phyloP scores from a whole-genome alignment of 2,888 invertebrate species.

The Mystacides longicornis region DNA sequence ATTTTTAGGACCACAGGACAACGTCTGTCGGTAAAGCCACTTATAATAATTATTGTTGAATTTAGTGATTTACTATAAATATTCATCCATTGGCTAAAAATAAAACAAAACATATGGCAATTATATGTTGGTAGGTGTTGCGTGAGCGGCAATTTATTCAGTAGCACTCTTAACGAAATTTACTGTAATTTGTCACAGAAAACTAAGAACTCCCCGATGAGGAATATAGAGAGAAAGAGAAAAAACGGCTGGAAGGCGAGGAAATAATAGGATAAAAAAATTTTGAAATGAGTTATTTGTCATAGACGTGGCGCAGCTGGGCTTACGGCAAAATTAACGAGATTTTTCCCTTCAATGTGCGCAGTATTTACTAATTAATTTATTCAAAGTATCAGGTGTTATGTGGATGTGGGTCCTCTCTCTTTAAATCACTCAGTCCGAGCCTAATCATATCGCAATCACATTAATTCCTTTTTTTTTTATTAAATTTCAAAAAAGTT shows the following conservation, averaged over 20 bases:
- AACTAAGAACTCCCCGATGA: not conserved
- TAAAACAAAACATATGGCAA: too few species aligned
- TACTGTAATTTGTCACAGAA: not conserved
- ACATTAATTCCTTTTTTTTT: too few species aligned
- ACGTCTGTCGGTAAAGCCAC: too few species aligned
- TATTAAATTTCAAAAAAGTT: too few species aligned
- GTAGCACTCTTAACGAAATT: not conserved
- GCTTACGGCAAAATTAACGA: not conserved
- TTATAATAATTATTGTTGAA: too few species aligned
- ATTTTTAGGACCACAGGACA: too few species aligned
- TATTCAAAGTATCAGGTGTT: slow-evolving; percentile 25
- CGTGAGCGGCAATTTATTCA: not conserved
- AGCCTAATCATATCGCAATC: not conserved
- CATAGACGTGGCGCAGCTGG: not conserved
- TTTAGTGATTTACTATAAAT: too few species aligned
- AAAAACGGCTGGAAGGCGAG: not conserved
- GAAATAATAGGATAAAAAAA: not conserved
- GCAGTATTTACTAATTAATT: slow-evolving; percentile 16
- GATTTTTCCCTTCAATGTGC: not conserved
- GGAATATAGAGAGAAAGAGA: not conserved
- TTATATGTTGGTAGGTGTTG: too few species aligned
- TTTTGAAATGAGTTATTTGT: not conserved
- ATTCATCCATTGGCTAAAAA: too few species aligned
- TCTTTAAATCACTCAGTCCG: too few species aligned
- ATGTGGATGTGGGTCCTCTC: slow-evolving; percentile 18